Conservation (phyloP, 2,888 invertebrate species). For the Dexiosoma caninum region DNA sequence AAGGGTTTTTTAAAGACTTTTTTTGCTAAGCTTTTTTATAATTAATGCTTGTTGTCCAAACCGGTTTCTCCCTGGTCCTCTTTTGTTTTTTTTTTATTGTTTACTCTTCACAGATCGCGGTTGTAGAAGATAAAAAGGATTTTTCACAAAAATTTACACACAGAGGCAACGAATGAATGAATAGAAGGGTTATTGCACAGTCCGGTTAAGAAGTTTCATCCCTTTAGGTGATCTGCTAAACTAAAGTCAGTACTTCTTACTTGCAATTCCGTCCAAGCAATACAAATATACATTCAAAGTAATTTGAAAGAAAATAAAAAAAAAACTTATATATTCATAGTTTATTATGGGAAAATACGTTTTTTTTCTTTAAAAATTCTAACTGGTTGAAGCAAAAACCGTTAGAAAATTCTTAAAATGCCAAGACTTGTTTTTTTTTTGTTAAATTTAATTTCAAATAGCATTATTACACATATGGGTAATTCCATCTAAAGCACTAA, state of each 20-base stretch:
- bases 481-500: no score
- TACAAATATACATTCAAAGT: background rate
- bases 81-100: conserved; percentile 35
- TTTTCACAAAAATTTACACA: conserved; percentile 37
- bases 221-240: conserved; percentile 39
- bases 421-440: no score
- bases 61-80: conserved; percentile 59
- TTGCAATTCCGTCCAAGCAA: conserved; percentile 35
- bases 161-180: background rate
- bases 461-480: no score
- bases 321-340: background rate
- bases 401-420: conserved; percentile 43
- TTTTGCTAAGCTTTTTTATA: conserved; percentile 53
- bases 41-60: conserved; percentile 61
- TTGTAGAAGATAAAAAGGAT: conserved; percentile 50
- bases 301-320: conserved; percentile 49
- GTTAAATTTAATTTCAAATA: no score
- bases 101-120: conserved; percentile 56
- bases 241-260: conserved; percentile 1
- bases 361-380: background rate
- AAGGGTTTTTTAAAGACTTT: conserved; percentile 40
- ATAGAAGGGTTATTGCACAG: conserved; percentile 56
- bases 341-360: conserved; percentile 51
- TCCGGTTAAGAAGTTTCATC: conserved; percentile 62
- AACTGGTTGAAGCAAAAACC: conserved; percentile 19